Evolutionary conservation across 2,888 invertebrate genomes (phyloP).

Genomic region (Acanthacorydalis orientalis): DNA sequence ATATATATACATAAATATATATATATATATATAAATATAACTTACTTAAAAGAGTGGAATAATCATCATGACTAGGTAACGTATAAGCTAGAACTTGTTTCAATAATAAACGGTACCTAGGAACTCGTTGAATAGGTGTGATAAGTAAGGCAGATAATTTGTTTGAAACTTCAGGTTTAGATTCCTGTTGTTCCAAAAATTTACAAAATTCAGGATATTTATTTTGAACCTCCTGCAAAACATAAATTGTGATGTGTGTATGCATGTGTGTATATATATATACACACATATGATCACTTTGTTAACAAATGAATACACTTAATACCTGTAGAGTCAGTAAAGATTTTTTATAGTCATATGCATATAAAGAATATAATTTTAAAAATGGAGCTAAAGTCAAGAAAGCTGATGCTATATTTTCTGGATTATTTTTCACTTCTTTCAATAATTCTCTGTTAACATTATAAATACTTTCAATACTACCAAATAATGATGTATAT

Average conservation of each 20-base stretch:
- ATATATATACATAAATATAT: too few species aligned
- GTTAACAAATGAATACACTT: neutral
- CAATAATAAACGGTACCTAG: constrained; percentile 54
- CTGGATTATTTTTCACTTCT: constrained; percentile 34
- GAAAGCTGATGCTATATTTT: constrained; percentile 47
- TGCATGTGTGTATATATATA: neutral
- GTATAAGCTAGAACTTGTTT: constrained; percentile 49
- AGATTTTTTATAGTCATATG: constrained; percentile 51
- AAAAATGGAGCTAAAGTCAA: constrained; percentile 57
- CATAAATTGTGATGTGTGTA: neutral
- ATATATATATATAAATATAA: too few species aligned
- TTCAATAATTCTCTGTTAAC: constrained; percentile 41
- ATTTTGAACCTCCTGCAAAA: constrained; percentile 28
- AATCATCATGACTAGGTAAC: constrained; percentile 35
- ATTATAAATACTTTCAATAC: constrained; percentile 43
- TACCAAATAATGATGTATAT: constrained; percentile 40
- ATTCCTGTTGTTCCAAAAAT: constrained; percentile 45
- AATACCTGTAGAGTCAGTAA: constrained; percentile 41
- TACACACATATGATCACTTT: too few species aligned
- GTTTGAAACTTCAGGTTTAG: constrained; percentile 47
- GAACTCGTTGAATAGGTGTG: constrained; percentile 62
- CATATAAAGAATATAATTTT: constrained; percentile 62
- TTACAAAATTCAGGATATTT: constrained; percentile 34
- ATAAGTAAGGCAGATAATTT: constrained; percentile 58
- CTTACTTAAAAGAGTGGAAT: constrained; percentile 31